phyloP scores from a whole-genome alignment of 2,797 vertebrate species.

The Rhabdophis nuchalis region DNA sequence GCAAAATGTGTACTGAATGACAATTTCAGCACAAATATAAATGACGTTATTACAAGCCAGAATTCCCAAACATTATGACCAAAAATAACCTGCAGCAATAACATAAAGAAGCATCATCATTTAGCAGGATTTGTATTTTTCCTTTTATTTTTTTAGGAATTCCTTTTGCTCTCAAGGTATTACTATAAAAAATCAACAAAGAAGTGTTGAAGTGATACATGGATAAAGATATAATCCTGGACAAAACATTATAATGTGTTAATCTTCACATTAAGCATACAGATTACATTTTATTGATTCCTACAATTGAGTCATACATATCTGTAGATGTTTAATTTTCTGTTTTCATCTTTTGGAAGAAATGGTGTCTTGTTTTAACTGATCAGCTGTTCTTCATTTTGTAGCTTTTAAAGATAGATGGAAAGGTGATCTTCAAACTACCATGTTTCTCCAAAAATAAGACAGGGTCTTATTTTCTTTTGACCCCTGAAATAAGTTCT shows the following conservation, averaged over 20 bases:
- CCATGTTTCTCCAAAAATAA: too few relatives aligned
- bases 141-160: not conserved
- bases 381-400: not conserved
- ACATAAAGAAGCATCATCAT: not conserved
- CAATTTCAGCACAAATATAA: not conserved
- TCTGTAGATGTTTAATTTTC: not conserved
- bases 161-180: not conserved
- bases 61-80: not conserved
- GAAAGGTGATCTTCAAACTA: not conserved
- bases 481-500: too few relatives aligned
- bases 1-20: not conserved
- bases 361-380: not conserved
- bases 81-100: not conserved
- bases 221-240: not conserved
- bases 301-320: rapidly evolving
- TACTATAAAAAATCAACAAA: constrained; percentile 2
- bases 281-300: not conserved
- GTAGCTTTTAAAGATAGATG: not conserved
- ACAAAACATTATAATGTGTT: not conserved
- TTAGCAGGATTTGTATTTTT: not conserved
- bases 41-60: not conserved
- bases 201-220: not conserved
- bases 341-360: not conserved
- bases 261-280: not conserved
- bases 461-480: too few relatives aligned